Evolutionary conservation across 1,140 invertebrate species (phyloP), one percentile per base, ranked within the genome.

Genomic region (Leptopilina clavipes): DNA sequence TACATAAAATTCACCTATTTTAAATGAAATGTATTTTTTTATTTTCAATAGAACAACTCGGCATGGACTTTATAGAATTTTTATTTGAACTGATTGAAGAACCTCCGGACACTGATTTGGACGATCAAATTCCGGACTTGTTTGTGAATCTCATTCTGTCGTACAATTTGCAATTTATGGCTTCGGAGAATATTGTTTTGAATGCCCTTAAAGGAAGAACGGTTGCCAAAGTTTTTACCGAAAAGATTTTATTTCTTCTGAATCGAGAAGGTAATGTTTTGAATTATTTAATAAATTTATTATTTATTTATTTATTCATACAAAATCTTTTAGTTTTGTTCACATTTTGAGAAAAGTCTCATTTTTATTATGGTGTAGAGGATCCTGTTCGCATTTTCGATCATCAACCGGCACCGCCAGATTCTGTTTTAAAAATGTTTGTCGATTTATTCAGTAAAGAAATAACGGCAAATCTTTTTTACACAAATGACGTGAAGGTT

Each of bases 401-500:
- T 79, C 95, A 97, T 86, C 92, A 94, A 82, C 94, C 94, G n/a
- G 92, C 92, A 40, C 94, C 94, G 8, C 93, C 93, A 56, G 95
- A 98, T 91, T 96, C 97, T 7, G 94, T 98, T 12, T 90, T 98
- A 59, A 98, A 98, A 90, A 92, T 98, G 78, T 94, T 97, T 74
- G 94, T 94, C 52, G 97, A 98, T 87, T 88, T 98, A 70, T 97
- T 97, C 86, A 94, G 92, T 65, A 93, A 92, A 71, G 91, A 93
- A 72, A 90, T 92, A 52, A 97, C 96, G 6, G 95, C 97, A 0
- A 92, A 93, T 80, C 92, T 98, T 44, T 96, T 98, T 87, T 98
- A 98, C 86, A 97, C 96, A 0, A 98, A 98, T 86, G 97, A 98
- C 87, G 94, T 96, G 3, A 96, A 96, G 90, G 97, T 98, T 45